A percentile compares a stretch with the other conserved stretches of the same genome.
Conservation (phyloP, 2,888 invertebrate genomes). For the Noctua janthina region DNA sequence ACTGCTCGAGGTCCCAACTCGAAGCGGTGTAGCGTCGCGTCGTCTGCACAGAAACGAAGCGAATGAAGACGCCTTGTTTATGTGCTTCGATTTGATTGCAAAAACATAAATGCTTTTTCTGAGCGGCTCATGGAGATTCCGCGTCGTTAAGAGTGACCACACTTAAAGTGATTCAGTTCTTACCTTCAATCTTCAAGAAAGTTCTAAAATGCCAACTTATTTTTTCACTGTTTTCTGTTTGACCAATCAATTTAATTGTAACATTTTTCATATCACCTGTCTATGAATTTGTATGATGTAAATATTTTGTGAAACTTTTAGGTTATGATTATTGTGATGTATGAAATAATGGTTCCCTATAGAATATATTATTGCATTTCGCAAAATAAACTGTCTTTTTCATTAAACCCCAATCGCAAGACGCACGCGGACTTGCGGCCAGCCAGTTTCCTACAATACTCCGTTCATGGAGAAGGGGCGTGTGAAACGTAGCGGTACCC, state of each 20-base stretch:
- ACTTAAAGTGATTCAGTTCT: neutral
- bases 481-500: too few relatives aligned
- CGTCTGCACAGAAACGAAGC: neutral
- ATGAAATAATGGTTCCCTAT: constrained; percentile 67
- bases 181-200: neutral
- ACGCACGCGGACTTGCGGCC: neutral
- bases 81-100: neutral
- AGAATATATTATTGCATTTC: constrained; percentile 67
- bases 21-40: neutral
- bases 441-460: too few relatives aligned
- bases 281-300: constrained; percentile 48
- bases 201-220: neutral
- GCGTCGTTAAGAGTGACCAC: neutral
- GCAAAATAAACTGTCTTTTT: constrained; percentile 30
- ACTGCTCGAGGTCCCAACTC: neutral
- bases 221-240: constrained; percentile 9
- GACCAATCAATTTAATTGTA: neutral
- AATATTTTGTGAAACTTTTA: constrained; percentile 67
- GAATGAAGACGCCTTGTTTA: neutral
- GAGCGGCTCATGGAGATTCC: neutral
- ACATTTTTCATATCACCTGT: constrained; percentile 34
- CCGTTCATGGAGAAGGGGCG: too few relatives aligned
- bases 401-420: too few relatives aligned
- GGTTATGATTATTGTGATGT: constrained; percentile 65
- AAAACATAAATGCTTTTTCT: neutral